Conservation (phyloP, 2,888 invertebrate species). For the Muscina levida region DNA sequence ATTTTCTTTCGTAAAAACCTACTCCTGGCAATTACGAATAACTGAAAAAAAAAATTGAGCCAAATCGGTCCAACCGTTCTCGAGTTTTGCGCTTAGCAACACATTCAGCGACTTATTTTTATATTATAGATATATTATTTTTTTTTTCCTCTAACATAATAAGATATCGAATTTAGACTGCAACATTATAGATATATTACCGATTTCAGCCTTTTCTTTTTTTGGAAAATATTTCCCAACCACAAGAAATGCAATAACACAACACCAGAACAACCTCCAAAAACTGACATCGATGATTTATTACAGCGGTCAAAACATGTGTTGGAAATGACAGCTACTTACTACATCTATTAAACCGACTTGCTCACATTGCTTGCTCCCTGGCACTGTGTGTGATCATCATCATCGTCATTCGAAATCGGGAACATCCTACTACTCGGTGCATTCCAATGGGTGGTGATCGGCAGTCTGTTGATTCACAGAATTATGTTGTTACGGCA, state of each 20-base stretch:
- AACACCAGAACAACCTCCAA: constrained; percentile 41
- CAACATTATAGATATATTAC: too few relatives aligned
- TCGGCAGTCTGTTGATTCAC: constrained; percentile 68
- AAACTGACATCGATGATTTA: constrained; percentile 78
- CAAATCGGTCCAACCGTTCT: too few relatives aligned
- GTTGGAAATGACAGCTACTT: constrained; percentile 80
- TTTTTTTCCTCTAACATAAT: too few relatives aligned
- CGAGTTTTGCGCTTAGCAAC: too few relatives aligned
- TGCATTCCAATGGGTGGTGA: neutral
- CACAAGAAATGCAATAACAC: constrained; percentile 8
- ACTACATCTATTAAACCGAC: constrained; percentile 75
- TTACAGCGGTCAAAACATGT: constrained; percentile 80
- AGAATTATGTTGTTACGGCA: constrained; percentile 77
- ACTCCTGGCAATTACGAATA: too few relatives aligned
- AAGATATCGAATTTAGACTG: too few relatives aligned
- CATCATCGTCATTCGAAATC: constrained; percentile 32
- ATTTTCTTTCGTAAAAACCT: too few relatives aligned
- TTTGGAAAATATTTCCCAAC: constrained; percentile 8
- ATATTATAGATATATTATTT: too few relatives aligned
- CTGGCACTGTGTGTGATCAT: constrained; percentile 50
- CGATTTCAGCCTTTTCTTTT: too few relatives aligned
- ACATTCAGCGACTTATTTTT: too few relatives aligned
- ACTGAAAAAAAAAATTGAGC: too few relatives aligned
- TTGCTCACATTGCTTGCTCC: constrained; percentile 55
- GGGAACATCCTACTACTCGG: constrained; percentile 15